Evolutionary conservation across 2,797 vertebrate genomes (phyloP).

Genomic region (Oophaga sylvatica): DNA sequence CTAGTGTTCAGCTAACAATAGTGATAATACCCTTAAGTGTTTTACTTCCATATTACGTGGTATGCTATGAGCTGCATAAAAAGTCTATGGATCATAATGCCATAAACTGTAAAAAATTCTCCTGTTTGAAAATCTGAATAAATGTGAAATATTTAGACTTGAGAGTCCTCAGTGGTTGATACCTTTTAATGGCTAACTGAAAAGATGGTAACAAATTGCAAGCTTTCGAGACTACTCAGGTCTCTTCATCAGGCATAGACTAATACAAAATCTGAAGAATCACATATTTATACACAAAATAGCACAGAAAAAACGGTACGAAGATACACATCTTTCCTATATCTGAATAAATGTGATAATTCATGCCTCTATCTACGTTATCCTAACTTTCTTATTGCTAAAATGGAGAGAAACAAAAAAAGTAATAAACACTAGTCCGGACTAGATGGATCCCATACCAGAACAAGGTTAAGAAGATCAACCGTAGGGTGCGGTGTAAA

Average conservation of each 20-base stretch:
- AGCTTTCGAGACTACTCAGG: too few species aligned
- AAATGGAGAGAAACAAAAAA: not conserved
- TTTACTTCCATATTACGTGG: not conserved
- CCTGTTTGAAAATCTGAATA: too few species aligned
- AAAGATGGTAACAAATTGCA: too few species aligned
- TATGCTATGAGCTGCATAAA: too few species aligned
- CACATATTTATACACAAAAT: too few species aligned
- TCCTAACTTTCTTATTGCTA: not conserved
- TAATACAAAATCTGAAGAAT: too few species aligned
- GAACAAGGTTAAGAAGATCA: slow-evolving; percentile 66
- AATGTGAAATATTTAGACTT: too few species aligned
- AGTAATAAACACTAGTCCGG: not conserved
- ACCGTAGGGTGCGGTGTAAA: slow-evolving; percentile 69
- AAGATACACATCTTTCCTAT: too few species aligned
- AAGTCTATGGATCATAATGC: not conserved
- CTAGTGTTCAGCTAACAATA: not conserved
- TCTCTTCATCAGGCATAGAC: too few species aligned
- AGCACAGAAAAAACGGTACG: too few species aligned
- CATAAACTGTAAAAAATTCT: not conserved
- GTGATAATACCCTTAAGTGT: not conserved
- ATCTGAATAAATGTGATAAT: not conserved
- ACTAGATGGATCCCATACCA: slow-evolving; percentile 63
- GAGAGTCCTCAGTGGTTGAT: too few species aligned
- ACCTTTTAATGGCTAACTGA: too few species aligned
- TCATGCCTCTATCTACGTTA: not conserved